phyloP scores from a whole-genome alignment of 2,888 invertebrate species.

The Protonemura montana region DNA sequence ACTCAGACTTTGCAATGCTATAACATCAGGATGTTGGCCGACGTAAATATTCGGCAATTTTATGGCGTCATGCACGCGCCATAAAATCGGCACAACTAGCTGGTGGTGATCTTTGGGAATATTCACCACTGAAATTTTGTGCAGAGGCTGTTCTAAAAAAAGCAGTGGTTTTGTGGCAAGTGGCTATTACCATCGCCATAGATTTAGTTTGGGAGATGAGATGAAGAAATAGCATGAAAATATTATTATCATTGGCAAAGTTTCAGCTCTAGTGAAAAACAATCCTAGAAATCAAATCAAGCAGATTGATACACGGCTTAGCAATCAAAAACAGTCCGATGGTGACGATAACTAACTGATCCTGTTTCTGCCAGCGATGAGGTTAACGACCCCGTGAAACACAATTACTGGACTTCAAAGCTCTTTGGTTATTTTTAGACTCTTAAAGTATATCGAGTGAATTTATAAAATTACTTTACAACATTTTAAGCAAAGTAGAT shows the following conservation, averaged over 20 bases:
- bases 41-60: background rate
- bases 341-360: background rate
- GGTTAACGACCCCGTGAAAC: background rate
- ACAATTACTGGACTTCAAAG: background rate
- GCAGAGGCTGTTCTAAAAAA: slow-evolving; percentile 40
- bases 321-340: background rate
- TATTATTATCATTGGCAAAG: slow-evolving; percentile 38
- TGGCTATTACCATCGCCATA: slow-evolving; percentile 26
- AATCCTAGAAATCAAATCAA: slow-evolving; percentile 28
- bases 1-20: background rate
- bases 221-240: slow-evolving; percentile 24
- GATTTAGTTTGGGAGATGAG: slow-evolving; percentile 26
- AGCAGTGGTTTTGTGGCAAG: slow-evolving; percentile 22
- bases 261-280: slow-evolving; percentile 33
- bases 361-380: background rate
- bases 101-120: background rate
- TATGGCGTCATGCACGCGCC: background rate
- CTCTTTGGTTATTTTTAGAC: background rate
- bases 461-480: background rate
- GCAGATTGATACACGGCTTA: background rate
- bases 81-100: background rate
- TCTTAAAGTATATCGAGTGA: background rate
- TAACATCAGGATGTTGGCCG: background rate
- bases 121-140: slow-evolving; percentile 3
- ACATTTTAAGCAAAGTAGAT: background rate